These are phyloP conservation scores for Dexiosoma caninum DNA, from an alignment of 2,888 invertebrate species.

Conservation along the genomic window DNA sequence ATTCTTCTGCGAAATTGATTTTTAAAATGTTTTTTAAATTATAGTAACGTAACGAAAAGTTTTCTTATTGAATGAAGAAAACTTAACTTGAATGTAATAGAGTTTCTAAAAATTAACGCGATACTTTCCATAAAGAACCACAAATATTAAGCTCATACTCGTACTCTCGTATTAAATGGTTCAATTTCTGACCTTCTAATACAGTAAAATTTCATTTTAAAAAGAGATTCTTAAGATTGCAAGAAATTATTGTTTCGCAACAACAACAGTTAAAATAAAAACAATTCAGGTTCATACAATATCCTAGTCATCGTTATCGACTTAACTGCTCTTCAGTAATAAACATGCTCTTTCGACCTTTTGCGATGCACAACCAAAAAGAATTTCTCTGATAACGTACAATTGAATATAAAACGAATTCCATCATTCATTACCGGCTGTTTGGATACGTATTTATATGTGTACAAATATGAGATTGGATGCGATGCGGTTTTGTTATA, in stretches of 20 bases:
- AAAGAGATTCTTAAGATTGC: background rate
- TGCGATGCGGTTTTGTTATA: slow-evolving; percentile 59
- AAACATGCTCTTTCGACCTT: slow-evolving; percentile 43
- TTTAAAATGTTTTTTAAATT: too few relatives aligned
- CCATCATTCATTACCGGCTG: slow-evolving; percentile 33
- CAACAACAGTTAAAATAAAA: background rate
- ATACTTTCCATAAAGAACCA: too few relatives aligned
- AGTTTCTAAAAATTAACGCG: too few relatives aligned
- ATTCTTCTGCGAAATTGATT: too few relatives aligned
- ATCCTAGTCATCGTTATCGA: slow-evolving; percentile 10
- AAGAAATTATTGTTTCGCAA: background rate
- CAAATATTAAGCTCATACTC: too few relatives aligned
- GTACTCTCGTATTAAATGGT: background rate
- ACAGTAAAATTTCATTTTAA: background rate
- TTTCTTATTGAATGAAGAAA: too few relatives aligned
- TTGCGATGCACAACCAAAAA: slow-evolving; percentile 30
- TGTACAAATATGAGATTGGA: slow-evolving; percentile 22
- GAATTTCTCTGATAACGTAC: slow-evolving; percentile 56
- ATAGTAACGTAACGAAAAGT: too few relatives aligned
- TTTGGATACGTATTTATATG: background rate
- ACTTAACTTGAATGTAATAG: too few relatives aligned
- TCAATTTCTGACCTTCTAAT: background rate
- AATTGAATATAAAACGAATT: slow-evolving; percentile 52
- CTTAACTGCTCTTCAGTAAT: slow-evolving; percentile 25
- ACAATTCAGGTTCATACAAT: background rate